Evolutionary conservation across 2,888 invertebrate genomes (phyloP).

Genomic region (Ptychoptera albimana): DNA sequence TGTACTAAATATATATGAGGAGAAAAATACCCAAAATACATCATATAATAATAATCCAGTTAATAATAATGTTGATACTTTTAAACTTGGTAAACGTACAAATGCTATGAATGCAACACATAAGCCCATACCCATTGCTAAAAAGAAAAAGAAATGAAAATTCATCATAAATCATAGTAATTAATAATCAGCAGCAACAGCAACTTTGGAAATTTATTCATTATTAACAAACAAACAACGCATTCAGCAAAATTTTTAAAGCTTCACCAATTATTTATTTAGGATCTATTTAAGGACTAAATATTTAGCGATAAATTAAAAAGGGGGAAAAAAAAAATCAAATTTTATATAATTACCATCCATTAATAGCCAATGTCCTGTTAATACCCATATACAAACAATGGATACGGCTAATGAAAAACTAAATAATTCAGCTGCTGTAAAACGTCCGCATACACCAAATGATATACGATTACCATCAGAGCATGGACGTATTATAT

Average conservation of each 20-base stretch:
- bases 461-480: constrained; percentile 76
- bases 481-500: constrained; percentile 72
- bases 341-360: constrained; percentile 63
- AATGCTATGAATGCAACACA: constrained; percentile 97
- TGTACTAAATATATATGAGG: constrained; percentile 94
- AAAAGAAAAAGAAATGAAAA: constrained; percentile 15
- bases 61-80: constrained; percentile 84
- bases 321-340: background rate
- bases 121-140: constrained; percentile 95
- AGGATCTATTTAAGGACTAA: too few species aligned
- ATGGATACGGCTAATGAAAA: constrained; percentile 83
- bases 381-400: constrained; percentile 94
- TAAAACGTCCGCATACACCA: constrained; percentile 85
- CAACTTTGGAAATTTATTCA: too few species aligned
- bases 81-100: constrained; percentile 86
- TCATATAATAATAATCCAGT: constrained; percentile 90
- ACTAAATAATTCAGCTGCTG: constrained; percentile 84
- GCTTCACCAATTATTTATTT: too few species aligned
- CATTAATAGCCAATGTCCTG: constrained; percentile 97
- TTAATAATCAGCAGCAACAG: constrained; percentile 3
- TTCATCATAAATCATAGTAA: constrained; percentile 4
- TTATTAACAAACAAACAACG: too few species aligned
- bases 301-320: too few species aligned
- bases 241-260: too few species aligned
- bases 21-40: constrained; percentile 98